A percentile compares a stretch with the other conserved stretches of the same genome.
Evolutionary conservation across 2,797 vertebrate genomes (phyloP).

Genomic region (Pseudomugil gertrudae): DNA sequence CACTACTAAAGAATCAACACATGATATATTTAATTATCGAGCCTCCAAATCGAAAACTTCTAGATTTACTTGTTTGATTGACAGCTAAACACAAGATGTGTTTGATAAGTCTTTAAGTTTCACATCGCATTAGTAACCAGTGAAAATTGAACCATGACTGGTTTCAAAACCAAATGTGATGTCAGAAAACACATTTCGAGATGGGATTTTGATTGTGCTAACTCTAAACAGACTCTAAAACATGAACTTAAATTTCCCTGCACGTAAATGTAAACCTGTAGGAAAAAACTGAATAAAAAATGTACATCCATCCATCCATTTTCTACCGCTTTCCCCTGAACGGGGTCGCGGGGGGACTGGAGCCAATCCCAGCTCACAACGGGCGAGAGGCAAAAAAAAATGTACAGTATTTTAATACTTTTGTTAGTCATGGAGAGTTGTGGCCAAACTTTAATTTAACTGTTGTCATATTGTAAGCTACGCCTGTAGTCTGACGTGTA

Average conservation of each 20-base stretch:
- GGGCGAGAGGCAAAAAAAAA: too few relatives aligned
- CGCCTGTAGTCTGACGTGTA: neutral
- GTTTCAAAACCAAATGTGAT: neutral
- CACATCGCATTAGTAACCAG: neutral
- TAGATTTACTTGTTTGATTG: neutral
- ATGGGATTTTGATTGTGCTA: neutral
- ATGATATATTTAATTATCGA: neutral
- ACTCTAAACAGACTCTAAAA: neutral
- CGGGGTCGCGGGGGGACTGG: too few relatives aligned
- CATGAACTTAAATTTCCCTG: neutral
- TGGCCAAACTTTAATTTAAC: neutral
- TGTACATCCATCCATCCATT: too few relatives aligned
- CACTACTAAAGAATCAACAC: neutral
- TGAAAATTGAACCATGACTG: neutral
- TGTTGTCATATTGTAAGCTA: neutral
- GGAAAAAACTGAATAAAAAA: neutral
- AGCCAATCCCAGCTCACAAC: too few relatives aligned
- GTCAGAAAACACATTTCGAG: neutral
- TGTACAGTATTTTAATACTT: neutral
- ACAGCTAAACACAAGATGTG: neutral
- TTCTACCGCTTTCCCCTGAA: too few relatives aligned
- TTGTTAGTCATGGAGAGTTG: neutral
- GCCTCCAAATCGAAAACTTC: neutral
- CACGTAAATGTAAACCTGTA: neutral
- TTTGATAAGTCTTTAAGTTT: neutral